Evolutionary conservation across 1,140 invertebrate genomes (phyloP).

Genomic region (Fopius arisanus): DNA sequence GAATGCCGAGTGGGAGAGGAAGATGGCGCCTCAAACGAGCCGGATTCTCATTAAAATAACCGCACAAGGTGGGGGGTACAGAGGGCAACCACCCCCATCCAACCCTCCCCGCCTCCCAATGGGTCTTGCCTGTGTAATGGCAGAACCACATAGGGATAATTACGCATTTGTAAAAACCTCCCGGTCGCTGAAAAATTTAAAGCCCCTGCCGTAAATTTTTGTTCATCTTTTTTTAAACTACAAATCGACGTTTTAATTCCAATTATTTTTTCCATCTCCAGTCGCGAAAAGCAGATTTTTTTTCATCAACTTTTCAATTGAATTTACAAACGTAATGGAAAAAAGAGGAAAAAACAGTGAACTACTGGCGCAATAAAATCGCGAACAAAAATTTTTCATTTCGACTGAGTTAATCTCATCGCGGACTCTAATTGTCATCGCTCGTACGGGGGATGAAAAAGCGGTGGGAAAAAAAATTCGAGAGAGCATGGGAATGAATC

Average conservation of each 20-base stretch:
- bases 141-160: neutral
- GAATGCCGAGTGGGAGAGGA: conserved; percentile 14
- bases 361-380: neutral
- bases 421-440: conserved; percentile 10
- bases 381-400: conserved; percentile 1
- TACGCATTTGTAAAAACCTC: no score
- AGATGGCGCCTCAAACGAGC: conserved; percentile 54
- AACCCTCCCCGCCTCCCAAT: neutral
- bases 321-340: neutral
- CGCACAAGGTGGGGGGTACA: conserved; percentile 27
- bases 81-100: conserved; percentile 2
- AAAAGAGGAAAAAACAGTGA: neutral
- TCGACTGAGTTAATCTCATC: conserved; percentile 24
- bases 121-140: neutral
- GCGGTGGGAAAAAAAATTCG: conserved; percentile 6
- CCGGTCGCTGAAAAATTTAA: no score
- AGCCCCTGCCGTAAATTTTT: no score
- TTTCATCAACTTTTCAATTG: no score
- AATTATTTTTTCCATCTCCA: no score
- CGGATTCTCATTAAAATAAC: conserved; percentile 64
- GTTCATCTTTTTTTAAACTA: no score
- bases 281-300: no score
- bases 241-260: neutral
- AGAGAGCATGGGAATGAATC: conserved; percentile 5
- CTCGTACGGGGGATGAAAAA: conserved; percentile 1